phyloP scores from a whole-genome alignment of 2,888 invertebrate genomes.

The Dendrolimus houi region DNA sequence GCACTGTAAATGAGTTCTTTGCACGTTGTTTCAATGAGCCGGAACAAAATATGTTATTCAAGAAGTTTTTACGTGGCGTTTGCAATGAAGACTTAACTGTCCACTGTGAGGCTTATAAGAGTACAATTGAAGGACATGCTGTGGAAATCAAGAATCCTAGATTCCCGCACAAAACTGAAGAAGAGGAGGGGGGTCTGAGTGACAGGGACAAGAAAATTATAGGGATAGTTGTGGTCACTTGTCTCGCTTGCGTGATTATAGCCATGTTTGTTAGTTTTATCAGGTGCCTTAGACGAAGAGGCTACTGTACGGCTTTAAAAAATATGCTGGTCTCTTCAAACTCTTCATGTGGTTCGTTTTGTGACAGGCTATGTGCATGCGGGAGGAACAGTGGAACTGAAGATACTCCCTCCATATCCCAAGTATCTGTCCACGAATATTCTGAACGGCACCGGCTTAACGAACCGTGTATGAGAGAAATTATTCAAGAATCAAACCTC shows the following conservation, averaged over 20 bases:
- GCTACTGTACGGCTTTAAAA: slow-evolving; percentile 66
- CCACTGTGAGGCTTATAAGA: slow-evolving; percentile 73
- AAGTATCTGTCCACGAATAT: slow-evolving; percentile 78
- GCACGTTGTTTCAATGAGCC: slow-evolving; percentile 80
- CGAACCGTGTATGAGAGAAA: slow-evolving; percentile 69
- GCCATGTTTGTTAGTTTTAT: slow-evolving; percentile 72
- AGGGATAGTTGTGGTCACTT: slow-evolving; percentile 71
- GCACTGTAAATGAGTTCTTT: slow-evolving; percentile 75
- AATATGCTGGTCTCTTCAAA: slow-evolving; percentile 54
- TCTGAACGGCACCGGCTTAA: slow-evolving; percentile 77
- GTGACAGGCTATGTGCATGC: slow-evolving; percentile 52
- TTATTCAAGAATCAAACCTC: slow-evolving; percentile 44
- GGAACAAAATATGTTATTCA: slow-evolving; percentile 78
- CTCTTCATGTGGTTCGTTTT: slow-evolving; percentile 46
- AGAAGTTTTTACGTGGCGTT: slow-evolving; percentile 77
- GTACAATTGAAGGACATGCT: slow-evolving; percentile 33
- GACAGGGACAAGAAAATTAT: slow-evolving; percentile 58
- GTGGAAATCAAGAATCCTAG: slow-evolving; percentile 61
- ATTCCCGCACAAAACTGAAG: slow-evolving; percentile 54
- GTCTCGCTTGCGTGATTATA: slow-evolving; percentile 66
- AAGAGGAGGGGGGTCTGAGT: slow-evolving; percentile 27
- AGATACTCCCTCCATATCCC: slow-evolving; percentile 77
- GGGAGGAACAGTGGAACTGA: slow-evolving; percentile 67
- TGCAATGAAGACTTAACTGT: slow-evolving; percentile 72
- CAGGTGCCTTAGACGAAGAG: slow-evolving; percentile 75